Conservation (phyloP, 2,888 invertebrate genomes). For the Dusona sp. region DNA sequence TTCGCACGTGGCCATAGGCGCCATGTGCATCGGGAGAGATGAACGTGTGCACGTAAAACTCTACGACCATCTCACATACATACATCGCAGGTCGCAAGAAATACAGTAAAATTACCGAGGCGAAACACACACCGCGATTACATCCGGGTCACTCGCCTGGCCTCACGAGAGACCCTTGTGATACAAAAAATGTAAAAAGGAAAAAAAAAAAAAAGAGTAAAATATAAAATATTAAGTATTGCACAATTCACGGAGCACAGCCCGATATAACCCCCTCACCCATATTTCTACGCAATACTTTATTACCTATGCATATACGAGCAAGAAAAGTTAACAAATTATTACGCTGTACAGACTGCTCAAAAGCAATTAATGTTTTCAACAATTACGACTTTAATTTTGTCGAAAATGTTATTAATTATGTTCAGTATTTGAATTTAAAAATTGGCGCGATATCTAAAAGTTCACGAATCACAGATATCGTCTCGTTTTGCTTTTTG, state of each 20-base stretch:
- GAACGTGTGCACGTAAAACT: neutral
- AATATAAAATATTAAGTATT: neutral
- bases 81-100: neutral
- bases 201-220: neutral
- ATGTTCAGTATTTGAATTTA: neutral
- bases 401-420: neutral
- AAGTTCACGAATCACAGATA: no score
- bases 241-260: neutral
- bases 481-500: neutral
- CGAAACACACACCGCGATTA: constrained; percentile 26
- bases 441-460: neutral
- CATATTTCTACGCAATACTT: constrained; percentile 16
- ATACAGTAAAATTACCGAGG: constrained; percentile 41
- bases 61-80: neutral
- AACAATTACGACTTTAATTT: neutral
- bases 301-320: neutral
- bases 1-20: constrained; percentile 7
- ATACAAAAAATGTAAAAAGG: no score
- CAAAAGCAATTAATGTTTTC: neutral
- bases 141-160: constrained; percentile 51
- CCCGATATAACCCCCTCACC: constrained; percentile 32
- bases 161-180: constrained; percentile 26
- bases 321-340: neutral
- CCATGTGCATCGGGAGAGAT: neutral
- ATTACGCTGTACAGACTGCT: neutral